phyloP scores from a whole-genome alignment of 2,888 invertebrate species.

The Anaspis maculata region DNA sequence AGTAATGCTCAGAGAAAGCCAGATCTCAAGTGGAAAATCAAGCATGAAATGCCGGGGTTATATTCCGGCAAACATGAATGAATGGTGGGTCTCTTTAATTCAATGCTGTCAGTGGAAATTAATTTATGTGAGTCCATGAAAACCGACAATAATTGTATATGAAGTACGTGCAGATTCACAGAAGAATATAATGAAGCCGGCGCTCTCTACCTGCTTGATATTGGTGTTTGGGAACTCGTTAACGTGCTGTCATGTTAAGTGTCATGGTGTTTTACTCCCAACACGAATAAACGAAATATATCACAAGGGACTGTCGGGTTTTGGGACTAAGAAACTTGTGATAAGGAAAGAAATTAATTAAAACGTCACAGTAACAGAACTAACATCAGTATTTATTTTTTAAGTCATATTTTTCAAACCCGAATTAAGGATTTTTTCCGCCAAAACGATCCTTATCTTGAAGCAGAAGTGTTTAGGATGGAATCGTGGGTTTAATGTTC shows the following conservation, averaged over 20 bases:
- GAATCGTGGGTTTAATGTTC: no score
- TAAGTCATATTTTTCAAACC: constrained; percentile 22
- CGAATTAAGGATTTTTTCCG: no score
- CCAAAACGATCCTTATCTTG: no score
- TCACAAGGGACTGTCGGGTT: constrained; percentile 25
- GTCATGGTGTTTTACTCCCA: constrained; percentile 23
- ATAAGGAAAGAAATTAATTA: constrained; percentile 32
- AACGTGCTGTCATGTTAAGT: constrained; percentile 26
- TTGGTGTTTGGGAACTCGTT: constrained; percentile 19
- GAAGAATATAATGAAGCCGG: constrained; percentile 2
- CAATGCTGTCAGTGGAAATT: no score
- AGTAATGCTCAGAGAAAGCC: no score
- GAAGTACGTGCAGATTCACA: constrained; percentile 9
- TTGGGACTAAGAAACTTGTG: constrained; percentile 25
- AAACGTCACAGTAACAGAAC: constrained; percentile 25
- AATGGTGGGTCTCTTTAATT: no score
- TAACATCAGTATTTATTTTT: constrained; percentile 27
- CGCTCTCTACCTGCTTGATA: constrained; percentile 12
- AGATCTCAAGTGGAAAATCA: no score
- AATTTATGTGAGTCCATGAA: constrained; percentile 1
- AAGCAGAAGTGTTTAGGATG: no score
- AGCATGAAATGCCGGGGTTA: no score
- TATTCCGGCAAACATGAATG: no score
- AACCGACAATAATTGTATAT: constrained; percentile 8
- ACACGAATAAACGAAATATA: constrained; percentile 32